These are phyloP conservation scores for Scyliorhinus canicula DNA, from an alignment of 2,797 vertebrate genomes.

Conservation along the genomic window DNA sequence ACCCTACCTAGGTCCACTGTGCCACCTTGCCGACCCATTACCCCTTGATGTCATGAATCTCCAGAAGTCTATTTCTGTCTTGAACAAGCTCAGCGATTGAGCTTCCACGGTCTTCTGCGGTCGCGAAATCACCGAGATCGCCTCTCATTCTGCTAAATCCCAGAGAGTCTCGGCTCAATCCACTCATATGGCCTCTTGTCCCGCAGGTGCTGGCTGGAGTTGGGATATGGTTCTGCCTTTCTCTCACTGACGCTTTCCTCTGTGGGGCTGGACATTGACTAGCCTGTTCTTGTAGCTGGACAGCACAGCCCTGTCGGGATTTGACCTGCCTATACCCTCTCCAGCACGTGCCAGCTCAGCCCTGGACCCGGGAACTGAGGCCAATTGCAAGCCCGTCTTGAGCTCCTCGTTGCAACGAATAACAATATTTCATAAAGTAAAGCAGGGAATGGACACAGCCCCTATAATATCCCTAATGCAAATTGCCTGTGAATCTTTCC, in stretches of 20 bases:
- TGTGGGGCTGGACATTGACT: not conserved
- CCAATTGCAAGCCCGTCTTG: not conserved
- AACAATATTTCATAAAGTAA: no score
- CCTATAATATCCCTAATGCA: not conserved
- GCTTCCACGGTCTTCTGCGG: not conserved
- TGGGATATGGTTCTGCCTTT: not conserved
- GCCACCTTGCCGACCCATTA: not conserved
- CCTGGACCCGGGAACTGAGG: not conserved
- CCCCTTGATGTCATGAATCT: not conserved
- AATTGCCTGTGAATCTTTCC: not conserved
- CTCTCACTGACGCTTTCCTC: not conserved
- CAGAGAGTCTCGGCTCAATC: not conserved
- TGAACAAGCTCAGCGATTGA: not conserved
- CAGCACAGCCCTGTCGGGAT: not conserved
- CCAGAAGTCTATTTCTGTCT: not conserved
- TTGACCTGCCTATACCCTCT: not conserved
- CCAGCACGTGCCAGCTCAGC: not conserved
- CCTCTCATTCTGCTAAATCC: not conserved
- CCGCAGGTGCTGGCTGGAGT: not conserved
- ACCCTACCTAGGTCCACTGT: no score
- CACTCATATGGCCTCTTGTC: not conserved
- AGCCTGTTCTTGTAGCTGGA: not conserved
- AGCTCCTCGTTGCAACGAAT: no score
- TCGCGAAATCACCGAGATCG: not conserved
- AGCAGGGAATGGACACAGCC: no score